A percentile compares a stretch with the other conserved stretches of the same genome.
Conservation (phyloP, 1,140 invertebrate species). For the Delia radicum region DNA sequence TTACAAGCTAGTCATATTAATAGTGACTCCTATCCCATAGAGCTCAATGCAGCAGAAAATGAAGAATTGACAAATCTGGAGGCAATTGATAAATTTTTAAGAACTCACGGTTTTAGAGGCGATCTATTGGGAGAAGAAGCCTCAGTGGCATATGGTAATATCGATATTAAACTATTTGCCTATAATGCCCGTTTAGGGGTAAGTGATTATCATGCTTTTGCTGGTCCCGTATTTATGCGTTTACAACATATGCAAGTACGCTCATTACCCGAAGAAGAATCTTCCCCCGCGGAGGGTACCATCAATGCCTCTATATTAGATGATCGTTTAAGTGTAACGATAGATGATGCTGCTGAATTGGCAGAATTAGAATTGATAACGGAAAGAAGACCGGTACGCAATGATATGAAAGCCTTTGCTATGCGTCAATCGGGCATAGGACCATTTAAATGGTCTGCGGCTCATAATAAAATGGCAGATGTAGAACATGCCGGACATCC, state of each 20-base stretch:
- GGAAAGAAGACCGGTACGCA: conserved; percentile 45
- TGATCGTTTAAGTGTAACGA: conserved; percentile 41
- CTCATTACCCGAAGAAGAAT: neutral
- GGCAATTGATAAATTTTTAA: conserved; percentile 45
- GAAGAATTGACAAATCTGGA: conserved; percentile 43
- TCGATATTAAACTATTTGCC: conserved; percentile 53
- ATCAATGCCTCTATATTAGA: conserved; percentile 34
- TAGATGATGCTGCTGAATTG: conserved; percentile 41
- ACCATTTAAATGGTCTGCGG: conserved; percentile 74
- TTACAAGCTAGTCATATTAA: conserved; percentile 52
- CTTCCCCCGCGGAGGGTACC: neutral
- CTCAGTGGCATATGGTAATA: conserved; percentile 53
- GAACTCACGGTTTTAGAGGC: conserved; percentile 48
- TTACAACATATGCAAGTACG: conserved; percentile 42
- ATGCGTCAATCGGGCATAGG: conserved; percentile 37
- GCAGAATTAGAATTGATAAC: conserved; percentile 49
- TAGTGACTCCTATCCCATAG: conserved; percentile 55
- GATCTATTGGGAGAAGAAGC: conserved; percentile 49
- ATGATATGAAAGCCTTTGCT: conserved; percentile 50
- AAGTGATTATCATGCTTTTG: conserved; percentile 53
- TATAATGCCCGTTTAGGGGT: conserved; percentile 44
- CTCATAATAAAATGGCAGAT: conserved; percentile 60
- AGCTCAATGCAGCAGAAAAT: conserved; percentile 58
- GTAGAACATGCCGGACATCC: conserved; percentile 74
- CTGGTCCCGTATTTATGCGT: conserved; percentile 49